Evolutionary conservation across 2,113 vertebrate species (phyloP).

Genomic region (Grantiella picta): DNA sequence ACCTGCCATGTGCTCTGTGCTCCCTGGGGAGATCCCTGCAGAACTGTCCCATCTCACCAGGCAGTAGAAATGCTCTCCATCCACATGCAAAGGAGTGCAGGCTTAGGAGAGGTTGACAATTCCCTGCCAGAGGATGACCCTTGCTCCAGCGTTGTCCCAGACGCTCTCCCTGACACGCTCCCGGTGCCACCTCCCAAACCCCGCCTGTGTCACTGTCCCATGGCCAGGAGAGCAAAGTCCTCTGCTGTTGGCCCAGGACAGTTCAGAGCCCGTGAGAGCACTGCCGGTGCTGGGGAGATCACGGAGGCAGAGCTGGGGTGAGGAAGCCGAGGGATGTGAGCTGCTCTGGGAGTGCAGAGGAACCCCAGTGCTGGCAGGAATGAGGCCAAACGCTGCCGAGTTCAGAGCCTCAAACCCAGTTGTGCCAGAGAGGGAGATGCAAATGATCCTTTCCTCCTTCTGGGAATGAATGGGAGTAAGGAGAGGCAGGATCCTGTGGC

Average conservation of each 20-base stretch:
- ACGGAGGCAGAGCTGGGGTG: background rate
- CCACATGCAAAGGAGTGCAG: fast-evolving
- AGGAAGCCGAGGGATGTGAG: background rate
- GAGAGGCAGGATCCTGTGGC: background rate
- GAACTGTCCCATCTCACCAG: background rate
- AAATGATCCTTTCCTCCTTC: background rate
- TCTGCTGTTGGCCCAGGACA: fast-evolving
- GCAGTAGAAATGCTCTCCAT: background rate
- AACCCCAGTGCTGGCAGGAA: background rate
- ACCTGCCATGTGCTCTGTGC: fast-evolving
- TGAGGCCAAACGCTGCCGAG: background rate
- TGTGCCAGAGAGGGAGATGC: background rate
- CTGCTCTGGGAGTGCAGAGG: background rate
- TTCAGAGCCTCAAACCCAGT: background rate
- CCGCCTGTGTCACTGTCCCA: fast-evolving
- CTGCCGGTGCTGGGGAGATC: background rate
- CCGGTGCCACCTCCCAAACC: background rate
- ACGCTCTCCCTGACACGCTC: fast-evolving
- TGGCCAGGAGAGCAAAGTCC: background rate
- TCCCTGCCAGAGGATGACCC: background rate
- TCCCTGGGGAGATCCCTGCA: background rate
- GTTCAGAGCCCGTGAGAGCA: fast-evolving
- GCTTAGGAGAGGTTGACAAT: fast-evolving
- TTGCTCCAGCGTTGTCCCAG: background rate
- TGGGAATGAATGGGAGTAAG: background rate